Evolutionary conservation across 2,888 invertebrate species (phyloP).

Genomic region (Pristionchus exspectatus): DNA sequence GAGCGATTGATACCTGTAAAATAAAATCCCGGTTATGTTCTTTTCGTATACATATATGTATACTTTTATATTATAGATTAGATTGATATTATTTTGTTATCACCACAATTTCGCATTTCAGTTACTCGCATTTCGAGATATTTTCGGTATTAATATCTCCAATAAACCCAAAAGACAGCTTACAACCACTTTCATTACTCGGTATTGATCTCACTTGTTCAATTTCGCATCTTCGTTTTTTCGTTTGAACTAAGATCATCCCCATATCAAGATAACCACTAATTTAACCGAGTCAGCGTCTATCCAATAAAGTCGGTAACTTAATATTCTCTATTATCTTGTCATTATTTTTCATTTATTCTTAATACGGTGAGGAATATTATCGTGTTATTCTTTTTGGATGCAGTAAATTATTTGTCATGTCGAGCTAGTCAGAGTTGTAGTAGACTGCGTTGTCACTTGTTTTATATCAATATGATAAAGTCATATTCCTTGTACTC

Average conservation of each 20-base stretch:
- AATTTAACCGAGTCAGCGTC: background rate
- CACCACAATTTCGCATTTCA: background rate
- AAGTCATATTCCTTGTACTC: background rate
- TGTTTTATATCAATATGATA: background rate
- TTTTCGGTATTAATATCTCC: background rate
- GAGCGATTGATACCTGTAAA: background rate
- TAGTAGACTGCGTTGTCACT: background rate
- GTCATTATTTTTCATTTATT: background rate
- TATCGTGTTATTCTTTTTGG: background rate
- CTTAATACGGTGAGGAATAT: background rate
- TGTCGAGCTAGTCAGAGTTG: background rate
- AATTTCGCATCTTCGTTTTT: background rate
- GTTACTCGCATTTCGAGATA: background rate
- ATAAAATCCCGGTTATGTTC: background rate
- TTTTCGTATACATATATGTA: too few species aligned
- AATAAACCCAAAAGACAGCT: background rate
- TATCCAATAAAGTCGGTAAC: background rate
- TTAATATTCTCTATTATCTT: background rate
- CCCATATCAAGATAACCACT: background rate
- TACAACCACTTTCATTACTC: constrained; percentile 24
- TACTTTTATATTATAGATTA: background rate
- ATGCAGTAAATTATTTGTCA: background rate
- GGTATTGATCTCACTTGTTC: constrained; percentile 35
- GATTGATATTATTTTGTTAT: background rate
- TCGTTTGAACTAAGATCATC: background rate